Base-by-base conservation (phyloP, 2,888 invertebrate species). In the Nemotelus pantherinus region DNA sequence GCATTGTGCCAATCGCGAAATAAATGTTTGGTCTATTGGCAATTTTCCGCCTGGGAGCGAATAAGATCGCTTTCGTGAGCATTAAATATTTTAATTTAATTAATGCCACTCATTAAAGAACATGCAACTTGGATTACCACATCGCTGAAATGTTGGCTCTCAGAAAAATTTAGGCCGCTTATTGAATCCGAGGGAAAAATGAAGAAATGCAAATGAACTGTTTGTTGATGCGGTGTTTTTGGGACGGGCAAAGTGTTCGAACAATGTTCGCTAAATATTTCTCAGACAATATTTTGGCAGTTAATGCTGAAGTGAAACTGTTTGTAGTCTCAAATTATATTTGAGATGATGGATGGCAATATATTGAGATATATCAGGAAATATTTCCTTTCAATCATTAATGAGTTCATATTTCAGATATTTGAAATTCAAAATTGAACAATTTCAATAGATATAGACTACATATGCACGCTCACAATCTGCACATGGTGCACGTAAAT, bases 261-360 rank as follows among this genome's bases (percentile, higher is more conserved):
- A 65, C 10, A 65, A 65, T 65, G 10, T 3, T 10, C 65, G 25
- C 65, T 65, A 65, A 44, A 43, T 65, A 65, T 47, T 65, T 44
- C 25, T 9, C 4, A 58, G 63, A 3, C 25, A 39, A 41, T 41
- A 43, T 48, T 48, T 67, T 64, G 45, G 45, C 64, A 44, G 43
- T 43, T 44, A 44, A n/a, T 43, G 41, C 57, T 25, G 10, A 25
- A 57, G 57, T 25, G 6, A 9, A 25, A 25, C 10, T 6, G 53
- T 53, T 6, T 53, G 53, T 6, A 6, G 57, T 57, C n/a, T 10
- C 3, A 25, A 57, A 57, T 3, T 57, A 25, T 57, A 57, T 7
- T 57, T 57, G 57, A 57, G 57, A 53, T 57, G 57, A 57, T 6
- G 53, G 53, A 53, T 53, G 25, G 10, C 25, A 25, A 25, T 25